Evolutionary conservation across 2,797 vertebrate species (phyloP), one percentile per base, ranked within the genome.

Genomic region (Oryzias dopingdopingensis): DNA sequence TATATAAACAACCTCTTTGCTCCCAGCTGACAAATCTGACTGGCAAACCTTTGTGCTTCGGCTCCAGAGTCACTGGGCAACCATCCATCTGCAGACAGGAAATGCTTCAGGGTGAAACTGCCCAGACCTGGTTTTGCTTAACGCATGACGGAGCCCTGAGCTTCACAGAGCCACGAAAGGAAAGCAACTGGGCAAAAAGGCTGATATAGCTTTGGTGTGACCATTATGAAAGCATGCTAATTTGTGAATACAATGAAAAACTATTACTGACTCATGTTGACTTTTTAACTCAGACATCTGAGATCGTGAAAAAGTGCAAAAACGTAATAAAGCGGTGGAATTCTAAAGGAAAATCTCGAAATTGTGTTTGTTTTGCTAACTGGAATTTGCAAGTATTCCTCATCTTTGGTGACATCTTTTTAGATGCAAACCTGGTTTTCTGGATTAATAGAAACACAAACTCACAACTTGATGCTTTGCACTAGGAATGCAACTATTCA

Each of bases 1-100:
- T 61, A 79, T 8, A 14, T 66, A 78, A 85, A 85, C 62, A 81
- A 63, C 70, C 41, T 72, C 60, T 52, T 44, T 16, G 42, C 59
- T 77, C 70, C 62, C 76, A 65, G 72, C 59, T 68, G 72, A 72
- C 32, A 51, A 50, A 75, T 79, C 57, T 76, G 46, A 26, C 53
- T 74, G 77, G 67, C 66, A 69, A 22, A 60, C 56, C 72, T 65
- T 67, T 49, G 54, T 50, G 48, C 52, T 64, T 66, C 49, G 49
- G 68, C 32, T 66, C 74, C 62, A 65, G 42, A 62, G 48, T 80
- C 61, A 77, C 77, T 71, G 62, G 72, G 77, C 71, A 76, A 63
- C 20, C 56, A 22, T 77, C 80, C 83, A 80, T 83, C 77, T 70
- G 56, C 71, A 82, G 65, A 77, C 79, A 88, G 74, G 79, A 87